These are phyloP conservation scores for Polietes domitor DNA, from an alignment of 2,888 invertebrate genomes.

Conservation along the genomic window DNA sequence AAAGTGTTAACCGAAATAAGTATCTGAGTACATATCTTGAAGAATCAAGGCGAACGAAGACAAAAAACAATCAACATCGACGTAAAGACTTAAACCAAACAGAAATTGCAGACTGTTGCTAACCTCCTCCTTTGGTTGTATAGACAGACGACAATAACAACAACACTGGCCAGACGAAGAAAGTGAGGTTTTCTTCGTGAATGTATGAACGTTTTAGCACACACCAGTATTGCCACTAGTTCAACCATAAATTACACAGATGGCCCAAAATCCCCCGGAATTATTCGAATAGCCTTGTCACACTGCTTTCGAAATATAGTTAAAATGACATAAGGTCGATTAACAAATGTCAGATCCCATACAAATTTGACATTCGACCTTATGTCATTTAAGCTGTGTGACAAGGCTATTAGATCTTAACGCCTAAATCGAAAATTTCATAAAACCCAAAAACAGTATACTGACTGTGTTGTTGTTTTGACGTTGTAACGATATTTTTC, in stretches of 20 bases:
- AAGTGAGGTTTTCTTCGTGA: constrained; percentile 27
- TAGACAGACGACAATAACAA: constrained; percentile 11
- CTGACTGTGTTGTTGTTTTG: no score
- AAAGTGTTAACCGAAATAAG: constrained; percentile 46
- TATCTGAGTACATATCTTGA: constrained; percentile 19
- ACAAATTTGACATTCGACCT: no score
- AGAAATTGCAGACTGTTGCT: constrained; percentile 57
- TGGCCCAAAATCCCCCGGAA: no score
- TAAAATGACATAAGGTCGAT: no score
- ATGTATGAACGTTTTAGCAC: constrained; percentile 19
- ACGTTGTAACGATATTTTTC: no score
- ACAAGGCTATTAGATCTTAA: no score
- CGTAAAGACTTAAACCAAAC: constrained; percentile 22
- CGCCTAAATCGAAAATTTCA: no score
- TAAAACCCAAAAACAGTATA: no score
- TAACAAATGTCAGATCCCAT: no score
- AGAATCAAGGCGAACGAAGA: constrained; percentile 19
- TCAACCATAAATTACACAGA: neutral
- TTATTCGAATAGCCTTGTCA: no score
- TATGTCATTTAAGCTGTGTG: no score
- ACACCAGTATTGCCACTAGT: neutral
- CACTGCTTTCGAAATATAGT: no score
- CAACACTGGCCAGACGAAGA: constrained; percentile 18
- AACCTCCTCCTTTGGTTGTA: constrained; percentile 37
- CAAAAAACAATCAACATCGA: neutral